Base-by-base conservation (phyloP, 1,140 invertebrate species). In the Diploscapter pachys region DNA sequence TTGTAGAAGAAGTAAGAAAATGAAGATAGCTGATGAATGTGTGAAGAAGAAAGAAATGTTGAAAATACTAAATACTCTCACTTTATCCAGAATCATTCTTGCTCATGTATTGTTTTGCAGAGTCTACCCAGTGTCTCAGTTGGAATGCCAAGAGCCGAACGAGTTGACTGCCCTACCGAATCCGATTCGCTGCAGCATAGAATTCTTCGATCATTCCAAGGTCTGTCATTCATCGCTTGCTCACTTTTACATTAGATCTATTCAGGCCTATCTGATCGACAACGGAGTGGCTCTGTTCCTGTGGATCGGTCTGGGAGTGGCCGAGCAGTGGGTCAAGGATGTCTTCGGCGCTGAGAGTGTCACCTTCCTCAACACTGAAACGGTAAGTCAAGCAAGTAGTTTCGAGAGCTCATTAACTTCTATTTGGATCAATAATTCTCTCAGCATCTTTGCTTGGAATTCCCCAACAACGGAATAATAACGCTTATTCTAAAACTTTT, bases 261-360 rank as follows among this genome's bases (percentile, higher is more conserved):
- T 71, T 71, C 11, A 85, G 64, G 85, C 85, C 3, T 85, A 83
- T 66, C 65, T 85, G 3, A 83, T 85, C 51, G 96, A 99, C 88
- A 99, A 98, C 88, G 95, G 96, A 70, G 90, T 98, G 6, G 91
- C 95, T 82, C 92, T 98, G 90, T 93, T 98, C 85, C 82, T 99
- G 64, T 99, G 95, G 94, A 89, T 99, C 81, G 96, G 96, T 4
- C 87, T 91, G 31, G 64, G 84, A 79, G 86, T 88, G 4, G 78
- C 85, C 71, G 80, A 84, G 48, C 82, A 87, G 61, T 89, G 87
- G 86, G 77, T 90, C 48, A 85, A 92, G 77, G 89, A 91, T 83
- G 91, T 98, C 52, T 98, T 98, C 87, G 93, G 92, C 63, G 92
- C 92, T 51, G 87, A 90, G 68, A 91, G 91, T 11, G 89, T 92